Evolutionary conservation across 2,888 invertebrate genomes (phyloP), one percentile per base, ranked within the genome.

Genomic region (Danaus chrysippus): DNA sequence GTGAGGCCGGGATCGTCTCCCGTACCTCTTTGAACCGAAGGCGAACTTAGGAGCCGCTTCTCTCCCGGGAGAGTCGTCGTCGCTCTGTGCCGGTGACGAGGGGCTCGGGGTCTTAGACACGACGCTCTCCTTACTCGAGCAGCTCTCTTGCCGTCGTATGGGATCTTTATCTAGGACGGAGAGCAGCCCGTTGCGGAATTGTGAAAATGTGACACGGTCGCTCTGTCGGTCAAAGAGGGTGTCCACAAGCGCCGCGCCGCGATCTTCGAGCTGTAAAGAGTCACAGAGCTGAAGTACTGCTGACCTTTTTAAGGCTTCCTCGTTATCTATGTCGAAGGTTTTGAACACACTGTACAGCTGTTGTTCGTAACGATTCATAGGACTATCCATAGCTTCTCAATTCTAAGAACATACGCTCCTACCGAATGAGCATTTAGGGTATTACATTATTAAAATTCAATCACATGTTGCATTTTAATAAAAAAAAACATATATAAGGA

Each of bases 271-370:
- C 85, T 96, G 95, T 66, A 96, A 92, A 69, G 95, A 93, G 75
- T 94, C 93, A 81, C 96, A 96, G 56, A 96, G 91, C 66, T 93
- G 92, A 59, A 92, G 85, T 70, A 96, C 91, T 54, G 95, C 94
- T 54, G 92, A 90, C 73, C 91, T 92, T 77, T 94, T 94, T 70
- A 96, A 83, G 74, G 93, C 92, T 71, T 94, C 94, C 76, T 92
- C 91, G 75, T 93, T 93, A 77, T 94, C 93, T 69, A 92, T 91
- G 84, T 96, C 94, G 86, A 95, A 95, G 77, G 95, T 95, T 81
- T 95, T 93, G 79, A 96, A 96, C 78, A 96, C 95, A 73, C 94
- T 93, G 74, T 94, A 93, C 75, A 96, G 92, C 90, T 96, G 96
- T 85, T 95, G 94, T 83, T 96, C 96, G 79, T 96, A 96, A 54